These are phyloP conservation scores for Cephalopholis sonnerati DNA, from an alignment of 2,113 vertebrate species.

Conservation along the genomic window DNA sequence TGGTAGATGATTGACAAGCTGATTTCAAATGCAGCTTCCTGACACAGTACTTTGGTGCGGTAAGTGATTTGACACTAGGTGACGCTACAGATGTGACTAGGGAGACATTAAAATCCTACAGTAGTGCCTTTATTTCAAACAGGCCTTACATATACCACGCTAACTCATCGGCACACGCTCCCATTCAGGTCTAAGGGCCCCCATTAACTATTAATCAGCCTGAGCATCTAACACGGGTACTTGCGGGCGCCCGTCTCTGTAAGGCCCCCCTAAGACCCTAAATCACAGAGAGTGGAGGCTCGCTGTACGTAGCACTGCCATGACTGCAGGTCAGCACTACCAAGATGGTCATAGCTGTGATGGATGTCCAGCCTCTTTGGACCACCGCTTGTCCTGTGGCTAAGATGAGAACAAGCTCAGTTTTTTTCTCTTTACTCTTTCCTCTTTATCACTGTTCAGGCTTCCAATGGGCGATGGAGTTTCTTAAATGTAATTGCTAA, in stretches of 20 bases:
- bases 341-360: conserved; percentile 42
- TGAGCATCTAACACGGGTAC: conserved; percentile 21
- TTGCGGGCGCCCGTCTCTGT: conserved; percentile 1
- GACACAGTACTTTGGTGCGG: background rate
- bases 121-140: conserved; percentile 47
- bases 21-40: conserved; percentile 17
- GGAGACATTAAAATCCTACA: conserved; percentile 41
- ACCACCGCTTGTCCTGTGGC: background rate
- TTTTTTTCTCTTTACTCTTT: background rate
- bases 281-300: conserved; percentile 49
- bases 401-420: conserved; percentile 9
- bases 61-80: conserved; percentile 27
- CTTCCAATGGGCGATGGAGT: background rate
- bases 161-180: conserved; percentile 32
- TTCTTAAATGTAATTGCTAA: no score
- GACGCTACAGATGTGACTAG: conserved; percentile 33
- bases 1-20: conserved; percentile 28
- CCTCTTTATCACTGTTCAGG: conserved; percentile 9
- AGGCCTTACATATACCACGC: background rate
- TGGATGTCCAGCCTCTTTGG: conserved; percentile 45
- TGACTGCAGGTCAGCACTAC: conserved; percentile 53
- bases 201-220: conserved; percentile 58
- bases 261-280: conserved; percentile 49
- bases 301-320: background rate
- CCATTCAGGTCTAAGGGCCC: conserved; percentile 12